Evolutionary conservation across 2,113 vertebrate genomes (phyloP).

Genomic region (Ceyx cyanopectus): DNA sequence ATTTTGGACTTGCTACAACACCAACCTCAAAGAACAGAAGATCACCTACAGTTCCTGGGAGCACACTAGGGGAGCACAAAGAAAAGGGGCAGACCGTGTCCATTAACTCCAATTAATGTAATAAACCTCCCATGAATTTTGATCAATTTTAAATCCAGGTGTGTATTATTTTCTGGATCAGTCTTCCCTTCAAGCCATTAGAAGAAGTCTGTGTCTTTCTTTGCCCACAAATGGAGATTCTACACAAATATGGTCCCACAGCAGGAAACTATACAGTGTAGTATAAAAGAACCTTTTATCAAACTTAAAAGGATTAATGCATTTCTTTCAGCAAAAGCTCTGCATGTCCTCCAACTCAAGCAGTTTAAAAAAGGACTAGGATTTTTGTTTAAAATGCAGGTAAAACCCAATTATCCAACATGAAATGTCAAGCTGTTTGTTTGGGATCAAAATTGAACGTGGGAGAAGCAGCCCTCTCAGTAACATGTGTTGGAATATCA

Average conservation of each 20-base stretch:
- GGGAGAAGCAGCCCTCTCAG: neutral
- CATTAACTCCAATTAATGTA: conserved; percentile 20
- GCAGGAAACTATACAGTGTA: conserved; percentile 17
- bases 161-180: conserved; percentile 19
- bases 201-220: neutral
- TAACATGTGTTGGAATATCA: neutral
- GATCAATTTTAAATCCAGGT: neutral
- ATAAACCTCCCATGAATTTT: neutral
- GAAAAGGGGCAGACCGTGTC: neutral
- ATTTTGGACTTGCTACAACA: neutral
- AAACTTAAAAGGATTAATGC: conserved; percentile 64
- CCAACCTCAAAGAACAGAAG: neutral
- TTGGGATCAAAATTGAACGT: neutral
- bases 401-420: conserved; percentile 48
- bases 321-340: conserved; percentile 65
- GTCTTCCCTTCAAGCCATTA: conserved; percentile 7
- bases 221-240: conserved; percentile 35
- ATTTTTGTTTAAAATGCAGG: conserved; percentile 60
- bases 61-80: neutral
- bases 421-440: conserved; percentile 51
- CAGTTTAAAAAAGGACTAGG: conserved; percentile 50
- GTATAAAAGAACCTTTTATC: conserved; percentile 52
- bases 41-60: neutral
- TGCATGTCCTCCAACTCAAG: conserved; percentile 45
- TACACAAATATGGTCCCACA: conserved; percentile 52